Conservation (phyloP, 2,888 invertebrate species). For the Drosophila mulleri region DNA sequence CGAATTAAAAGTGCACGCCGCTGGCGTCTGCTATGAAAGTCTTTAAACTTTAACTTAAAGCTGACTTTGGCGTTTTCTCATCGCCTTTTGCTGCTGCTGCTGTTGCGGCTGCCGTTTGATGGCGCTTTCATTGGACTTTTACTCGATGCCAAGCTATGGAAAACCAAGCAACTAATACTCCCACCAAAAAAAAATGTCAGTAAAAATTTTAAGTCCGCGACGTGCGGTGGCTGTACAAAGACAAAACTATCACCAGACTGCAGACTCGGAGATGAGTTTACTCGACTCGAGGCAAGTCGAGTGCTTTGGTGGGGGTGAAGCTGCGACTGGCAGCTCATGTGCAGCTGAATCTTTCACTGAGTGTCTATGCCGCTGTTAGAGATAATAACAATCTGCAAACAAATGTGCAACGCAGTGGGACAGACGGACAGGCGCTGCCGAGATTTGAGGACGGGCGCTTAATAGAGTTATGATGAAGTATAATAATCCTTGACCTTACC, state of each 20-base stretch:
- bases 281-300: constrained; percentile 7
- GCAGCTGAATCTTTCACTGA: constrained; percentile 39
- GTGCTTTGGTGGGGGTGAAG: constrained; percentile 2
- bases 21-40: constrained; percentile 60
- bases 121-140: constrained; percentile 77
- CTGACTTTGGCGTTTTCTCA: constrained; percentile 51
- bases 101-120: constrained; percentile 35
- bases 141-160: constrained; percentile 73
- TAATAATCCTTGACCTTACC: constrained; percentile 81
- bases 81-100: constrained; percentile 11
- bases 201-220: constrained; percentile 33
- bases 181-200: constrained; percentile 46
- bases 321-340: constrained; percentile 4
- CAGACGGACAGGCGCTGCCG: background rate
- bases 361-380: constrained; percentile 29
- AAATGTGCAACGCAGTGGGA: constrained; percentile 54
- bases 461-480: constrained; percentile 81
- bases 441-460: constrained; percentile 50
- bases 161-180: constrained; percentile 55
- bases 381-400: constrained; percentile 72
- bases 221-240: constrained; percentile 51
- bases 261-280: constrained; percentile 33
- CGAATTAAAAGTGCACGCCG: constrained; percentile 74
- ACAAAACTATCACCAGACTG: constrained; percentile 67
- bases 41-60: constrained; percentile 57